phyloP scores from a whole-genome alignment of 2,888 invertebrate genomes.

The Belgica antarctica region DNA sequence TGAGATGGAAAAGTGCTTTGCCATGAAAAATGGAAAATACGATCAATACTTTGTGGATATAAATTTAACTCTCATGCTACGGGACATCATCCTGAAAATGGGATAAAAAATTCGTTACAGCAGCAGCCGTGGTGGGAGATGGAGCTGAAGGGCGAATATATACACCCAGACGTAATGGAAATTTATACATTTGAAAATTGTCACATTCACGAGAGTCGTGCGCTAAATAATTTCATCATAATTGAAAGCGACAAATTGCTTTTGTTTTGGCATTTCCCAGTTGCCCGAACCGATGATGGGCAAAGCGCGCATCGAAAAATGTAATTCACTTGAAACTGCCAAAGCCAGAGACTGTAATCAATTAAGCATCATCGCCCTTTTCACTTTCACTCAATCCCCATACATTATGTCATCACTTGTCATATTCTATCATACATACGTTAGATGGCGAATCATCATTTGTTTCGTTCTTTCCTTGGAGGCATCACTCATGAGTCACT shows the following conservation, averaged over 20 bases:
- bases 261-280: neutral
- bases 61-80: constrained; percentile 26
- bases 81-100: neutral
- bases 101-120: neutral
- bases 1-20: constrained; percentile 25
- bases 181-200: constrained; percentile 1
- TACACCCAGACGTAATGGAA: neutral
- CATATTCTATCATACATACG: neutral
- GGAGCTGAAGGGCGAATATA: neutral
- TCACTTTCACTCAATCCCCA: neutral
- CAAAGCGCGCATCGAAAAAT: neutral
- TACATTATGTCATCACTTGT: constrained; percentile 1
- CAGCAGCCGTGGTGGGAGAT: neutral
- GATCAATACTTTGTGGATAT: constrained; percentile 43
- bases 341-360: neutral
- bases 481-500: neutral
- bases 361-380: constrained; percentile 8
- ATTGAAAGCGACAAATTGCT: constrained; percentile 1
- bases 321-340: neutral
- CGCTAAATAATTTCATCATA: neutral
- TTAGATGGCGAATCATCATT: neutral
- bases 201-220: neutral
- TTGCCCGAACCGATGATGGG: no score
- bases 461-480: neutral
- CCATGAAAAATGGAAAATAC: constrained; percentile 42